A percentile compares a stretch with the other conserved stretches of the same genome.
Evolutionary conservation across 2,113 vertebrate genomes (phyloP).

Genomic region (Cettia cetti): DNA sequence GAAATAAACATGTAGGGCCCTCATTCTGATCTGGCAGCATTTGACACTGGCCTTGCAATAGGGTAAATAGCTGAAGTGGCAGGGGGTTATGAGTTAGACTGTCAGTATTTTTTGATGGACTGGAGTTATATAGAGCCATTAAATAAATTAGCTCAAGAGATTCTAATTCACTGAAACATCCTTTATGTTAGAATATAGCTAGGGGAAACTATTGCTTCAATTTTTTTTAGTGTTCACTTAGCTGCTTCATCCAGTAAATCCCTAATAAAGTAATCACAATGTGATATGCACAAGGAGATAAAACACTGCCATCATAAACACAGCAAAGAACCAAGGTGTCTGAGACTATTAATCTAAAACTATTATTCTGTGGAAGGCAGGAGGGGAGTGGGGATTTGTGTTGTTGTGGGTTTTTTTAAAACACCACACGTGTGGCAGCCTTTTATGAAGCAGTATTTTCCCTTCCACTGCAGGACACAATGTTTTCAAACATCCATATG

Average conservation of each 20-base stretch:
- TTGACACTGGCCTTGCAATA: not conserved
- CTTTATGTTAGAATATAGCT: not conserved
- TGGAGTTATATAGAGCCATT: not conserved
- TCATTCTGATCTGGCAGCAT: not conserved
- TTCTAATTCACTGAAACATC: not conserved
- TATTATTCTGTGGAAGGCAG: not conserved
- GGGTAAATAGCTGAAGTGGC: not conserved
- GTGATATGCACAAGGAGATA: not conserved
- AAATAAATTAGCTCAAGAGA: not conserved
- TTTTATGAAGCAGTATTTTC: not conserved
- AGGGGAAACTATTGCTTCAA: not conserved
- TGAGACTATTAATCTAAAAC: not conserved
- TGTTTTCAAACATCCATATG: constrained; percentile 7
- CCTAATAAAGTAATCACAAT: not conserved
- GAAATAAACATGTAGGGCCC: not conserved
- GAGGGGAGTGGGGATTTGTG: not conserved
- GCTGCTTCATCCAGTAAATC: not conserved
- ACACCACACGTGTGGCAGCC: not conserved
- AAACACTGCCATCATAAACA: not conserved
- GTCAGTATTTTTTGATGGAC: not conserved
- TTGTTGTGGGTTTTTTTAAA: not conserved
- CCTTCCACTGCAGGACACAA: not conserved
- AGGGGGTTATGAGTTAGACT: not conserved
- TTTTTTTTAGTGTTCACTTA: not conserved
- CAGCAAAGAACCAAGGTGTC: not conserved